Evolutionary conservation across 2,797 vertebrate genomes (phyloP).

Genomic region (Manis javanica): DNA sequence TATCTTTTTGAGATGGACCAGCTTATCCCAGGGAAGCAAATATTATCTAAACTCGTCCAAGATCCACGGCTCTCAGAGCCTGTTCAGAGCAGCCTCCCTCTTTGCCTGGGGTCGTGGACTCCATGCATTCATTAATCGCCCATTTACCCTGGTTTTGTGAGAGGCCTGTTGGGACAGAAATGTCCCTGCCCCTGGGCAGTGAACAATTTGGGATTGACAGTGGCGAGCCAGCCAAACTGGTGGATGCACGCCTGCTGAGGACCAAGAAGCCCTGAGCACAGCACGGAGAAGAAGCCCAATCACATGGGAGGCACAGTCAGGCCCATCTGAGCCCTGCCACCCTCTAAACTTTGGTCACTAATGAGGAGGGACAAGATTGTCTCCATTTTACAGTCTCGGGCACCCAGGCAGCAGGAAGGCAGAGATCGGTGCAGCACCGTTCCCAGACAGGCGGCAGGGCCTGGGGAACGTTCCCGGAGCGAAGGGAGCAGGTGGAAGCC

Average conservation of each 20-base stretch:
- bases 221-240: background rate
- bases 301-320: rapidly evolving
- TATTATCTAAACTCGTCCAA: background rate
- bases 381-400: rapidly evolving
- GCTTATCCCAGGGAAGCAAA: background rate
- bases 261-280: no score
- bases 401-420: background rate
- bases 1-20: background rate
- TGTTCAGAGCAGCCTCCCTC: rapidly evolving
- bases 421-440: rapidly evolving
- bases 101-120: rapidly evolving
- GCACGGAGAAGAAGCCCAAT: no score
- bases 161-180: background rate
- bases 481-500: rapidly evolving
- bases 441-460: rapidly evolving
- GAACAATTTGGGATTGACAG: background rate
- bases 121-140: rapidly evolving
- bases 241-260: rapidly evolving
- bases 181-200: background rate
- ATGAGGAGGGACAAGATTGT: rapidly evolving
- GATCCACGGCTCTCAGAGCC: rapidly evolving
- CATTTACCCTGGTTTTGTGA: background rate
- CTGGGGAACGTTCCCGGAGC: background rate
- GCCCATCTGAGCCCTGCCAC: rapidly evolving
- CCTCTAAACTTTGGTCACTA: background rate